Base-by-base conservation (phyloP, 1,140 invertebrate genomes). In the Plectrocnemia conspersa region DNA sequence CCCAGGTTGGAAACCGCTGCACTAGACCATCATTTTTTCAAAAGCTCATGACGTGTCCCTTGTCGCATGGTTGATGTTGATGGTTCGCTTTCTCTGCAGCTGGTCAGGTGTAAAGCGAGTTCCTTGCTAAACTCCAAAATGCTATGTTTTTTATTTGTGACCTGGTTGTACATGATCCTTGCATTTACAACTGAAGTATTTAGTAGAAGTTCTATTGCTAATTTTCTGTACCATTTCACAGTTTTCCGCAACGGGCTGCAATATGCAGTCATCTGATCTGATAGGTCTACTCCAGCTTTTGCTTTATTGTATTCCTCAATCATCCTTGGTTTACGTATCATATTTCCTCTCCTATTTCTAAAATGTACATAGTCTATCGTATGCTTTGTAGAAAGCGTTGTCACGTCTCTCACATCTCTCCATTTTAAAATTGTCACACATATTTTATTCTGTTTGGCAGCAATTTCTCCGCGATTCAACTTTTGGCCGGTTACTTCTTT, bases 151-250 rank as follows among this genome's bases (percentile, higher is more conserved):
- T n/a, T n/a, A n/a, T n/a, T n/a, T n/a, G n/a, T n/a, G n/a, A n/a
- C n/a, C n/a, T n/a, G n/a, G n/a, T n/a, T n/a, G n/a, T n/a, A n/a
- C n/a, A n/a, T n/a, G n/a, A n/a, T n/a, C n/a, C n/a, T n/a, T n/a
- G 58, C 46, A 55, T 62, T 62, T 40, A 60, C 54, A 1, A 62
- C 21, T 29, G 50, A 21, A 53, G 53, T 58, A 56, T 58, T n/a
- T 24, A 60, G 45, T 45, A 64, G 55, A 11, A 66, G 11, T 55
- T 66, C 59, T 16, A 66, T 50, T 5, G 58, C 59, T 32, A 68
- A 44, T 45, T 67, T 68, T 48, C 60, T 56, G 56, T 68, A 68
- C 65, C 58, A 59, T 40, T 62, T 62, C 5, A 61, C 3, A 23
- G 38, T 60, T 3, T 57, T 47, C 36, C 59, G 33, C 10, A 61